phyloP scores from a whole-genome alignment of 2,888 invertebrate genomes.

The Tinea pellionella region DNA sequence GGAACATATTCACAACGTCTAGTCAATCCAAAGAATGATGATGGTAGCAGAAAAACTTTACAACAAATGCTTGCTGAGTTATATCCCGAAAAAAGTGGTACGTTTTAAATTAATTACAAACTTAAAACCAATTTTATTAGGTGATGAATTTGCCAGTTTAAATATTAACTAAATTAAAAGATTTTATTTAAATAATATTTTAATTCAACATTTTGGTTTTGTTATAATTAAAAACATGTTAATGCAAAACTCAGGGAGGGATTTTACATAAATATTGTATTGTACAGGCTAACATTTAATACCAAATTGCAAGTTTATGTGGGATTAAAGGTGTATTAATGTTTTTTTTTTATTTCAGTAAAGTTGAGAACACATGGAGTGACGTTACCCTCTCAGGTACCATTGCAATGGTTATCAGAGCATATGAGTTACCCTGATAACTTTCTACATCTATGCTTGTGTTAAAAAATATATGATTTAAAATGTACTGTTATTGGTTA shows the following conservation, averaged over 20 bases:
- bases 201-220: too few species aligned
- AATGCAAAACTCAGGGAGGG: too few species aligned
- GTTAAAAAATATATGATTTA: conserved; percentile 22
- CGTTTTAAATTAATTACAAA: conserved; percentile 16
- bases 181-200: too few species aligned
- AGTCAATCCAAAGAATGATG: conserved; percentile 79
- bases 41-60: conserved; percentile 79
- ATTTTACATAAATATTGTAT: too few species aligned
- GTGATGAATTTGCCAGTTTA: too few species aligned
- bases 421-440: conserved; percentile 99
- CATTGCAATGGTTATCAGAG: conserved; percentile 96
- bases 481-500: too few species aligned
- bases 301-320: too few species aligned
- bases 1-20: conserved; percentile 80
- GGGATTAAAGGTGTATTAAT: too few species aligned
- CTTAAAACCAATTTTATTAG: too few species aligned
- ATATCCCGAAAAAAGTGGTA: conserved; percentile 69
- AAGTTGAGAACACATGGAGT: conserved; percentile 90
- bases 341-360: conserved; percentile 58
- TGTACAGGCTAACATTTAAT: too few species aligned
- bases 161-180: too few species aligned
- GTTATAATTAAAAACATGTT: too few species aligned
- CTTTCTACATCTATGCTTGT: conserved; percentile 89
- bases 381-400: conserved; percentile 86
- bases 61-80: conserved; percentile 77